Base-by-base conservation (phyloP, 1,140 invertebrate genomes). In the Dreissena polymorpha region DNA sequence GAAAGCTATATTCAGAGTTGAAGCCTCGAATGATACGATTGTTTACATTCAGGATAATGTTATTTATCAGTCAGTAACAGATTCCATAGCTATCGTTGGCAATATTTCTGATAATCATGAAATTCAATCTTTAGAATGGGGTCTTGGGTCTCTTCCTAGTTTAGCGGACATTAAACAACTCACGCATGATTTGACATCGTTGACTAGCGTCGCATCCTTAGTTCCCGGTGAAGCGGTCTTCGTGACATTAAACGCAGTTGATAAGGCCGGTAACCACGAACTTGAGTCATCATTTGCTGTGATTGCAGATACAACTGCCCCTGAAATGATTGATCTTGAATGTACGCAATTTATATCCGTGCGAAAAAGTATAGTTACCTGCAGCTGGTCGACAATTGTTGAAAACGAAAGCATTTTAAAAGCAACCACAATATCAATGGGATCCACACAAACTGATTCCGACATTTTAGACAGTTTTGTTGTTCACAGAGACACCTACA, bases 391-490 rank as follows among this genome's bases (percentile, higher is more conserved):
- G 49, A 64, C n/a, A n/a, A 18, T 75, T 21, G 14, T 18, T n/a
- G 73, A 75, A 14, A n/a, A 49, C 21, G 73, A 75, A 75, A 75
- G 73, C 27, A 27, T 29, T 12, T 63, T 75, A 23, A 25, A 16
- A 18, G 50, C 18, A 21, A 55, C 60, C 18, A 53, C 51, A 18
- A n/a, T 74, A 53, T 49, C 16, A 60, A 25, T 74, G 21, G 51
- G 72, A 18, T 60, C 53, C 13, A 74, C n/a, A 18, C 23, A 23
- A 21, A 18, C 53, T 13, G 7, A 25, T 8, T 60, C 57, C 39
- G 55, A 74, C 18, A 74, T 74, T 13, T 18, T 60, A 16, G 53
- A 74, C 53, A 53, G 27, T 23, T 53, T 25, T 27, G 21, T 57
- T 18, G 27, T 74, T 60, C 51, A 49, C 6, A 55, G n/a, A 14